A percentile compares a stretch with the other conserved stretches of the same genome.
Evolutionary conservation across 1,140 invertebrate genomes (phyloP).

Genomic region (Neodiprion fabricii): DNA sequence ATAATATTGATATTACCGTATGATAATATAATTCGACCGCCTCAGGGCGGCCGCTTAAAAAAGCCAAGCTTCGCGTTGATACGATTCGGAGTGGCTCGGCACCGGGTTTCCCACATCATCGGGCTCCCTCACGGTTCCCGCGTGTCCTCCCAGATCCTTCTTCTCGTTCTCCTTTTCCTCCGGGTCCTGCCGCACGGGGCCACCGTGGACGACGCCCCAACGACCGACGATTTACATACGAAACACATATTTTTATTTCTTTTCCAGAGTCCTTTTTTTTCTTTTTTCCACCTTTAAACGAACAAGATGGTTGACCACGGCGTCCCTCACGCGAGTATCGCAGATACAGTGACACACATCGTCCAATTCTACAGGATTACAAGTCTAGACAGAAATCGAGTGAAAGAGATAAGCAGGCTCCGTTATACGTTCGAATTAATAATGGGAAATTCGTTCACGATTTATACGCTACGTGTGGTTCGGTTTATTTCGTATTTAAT

Average conservation of each 20-base stretch:
- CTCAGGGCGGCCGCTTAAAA: constrained; percentile 33
- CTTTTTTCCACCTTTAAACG: too few species aligned
- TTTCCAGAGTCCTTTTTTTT: too few species aligned
- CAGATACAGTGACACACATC: too few species aligned
- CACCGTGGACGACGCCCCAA: constrained; percentile 6
- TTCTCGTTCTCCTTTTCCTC: constrained; percentile 11
- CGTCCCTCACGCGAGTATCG: neutral
- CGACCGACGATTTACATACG: constrained; percentile 41
- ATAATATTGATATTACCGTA: constrained; percentile 35
- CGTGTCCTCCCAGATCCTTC: constrained; percentile 14
- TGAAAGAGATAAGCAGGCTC: too few species aligned
- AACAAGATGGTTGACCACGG: neutral
- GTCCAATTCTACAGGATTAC: too few species aligned
- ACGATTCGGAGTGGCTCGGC: neutral
- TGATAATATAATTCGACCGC: constrained; percentile 42
- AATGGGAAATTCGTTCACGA: too few species aligned
- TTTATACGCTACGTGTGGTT: too few species aligned
- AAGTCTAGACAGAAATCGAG: too few species aligned
- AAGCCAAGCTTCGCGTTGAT: neutral
- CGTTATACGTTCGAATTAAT: too few species aligned
- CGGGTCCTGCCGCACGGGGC: constrained; percentile 11
- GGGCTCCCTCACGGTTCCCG: constrained; percentile 15
- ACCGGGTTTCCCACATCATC: constrained; percentile 8
- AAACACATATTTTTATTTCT: constrained; percentile 32
- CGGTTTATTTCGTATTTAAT: too few species aligned